A percentile compares a stretch with the other conserved stretches of the same genome.
Conservation (phyloP, 2,888 invertebrate species). For the Lingula anatina region DNA sequence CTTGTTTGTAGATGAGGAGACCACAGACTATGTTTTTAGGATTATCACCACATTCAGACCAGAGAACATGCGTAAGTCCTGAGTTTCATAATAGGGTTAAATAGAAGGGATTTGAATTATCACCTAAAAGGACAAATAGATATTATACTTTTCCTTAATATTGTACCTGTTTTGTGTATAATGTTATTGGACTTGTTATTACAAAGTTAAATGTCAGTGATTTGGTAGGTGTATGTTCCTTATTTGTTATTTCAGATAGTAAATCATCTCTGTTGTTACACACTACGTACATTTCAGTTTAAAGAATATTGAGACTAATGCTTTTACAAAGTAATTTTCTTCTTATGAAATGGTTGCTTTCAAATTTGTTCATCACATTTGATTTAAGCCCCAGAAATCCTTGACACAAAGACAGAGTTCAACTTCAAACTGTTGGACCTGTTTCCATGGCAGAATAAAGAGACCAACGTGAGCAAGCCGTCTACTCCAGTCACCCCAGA, state of each 20-base stretch:
- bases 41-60: slow-evolving; percentile 61
- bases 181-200: no score
- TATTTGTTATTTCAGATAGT: not conserved
- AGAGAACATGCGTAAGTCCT: slow-evolving; percentile 48
- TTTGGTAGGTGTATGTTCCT: not conserved
- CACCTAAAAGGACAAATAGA: no score
- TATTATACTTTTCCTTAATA: no score
- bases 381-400: slow-evolving; percentile 48
- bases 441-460: slow-evolving; percentile 25
- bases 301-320: not conserved
- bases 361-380: not conserved
- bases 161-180: no score
- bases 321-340: not conserved
- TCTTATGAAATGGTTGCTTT: not conserved
- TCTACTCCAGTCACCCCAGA: slow-evolving; percentile 25
- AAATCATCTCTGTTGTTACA: not conserved
- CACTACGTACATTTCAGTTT: not conserved
- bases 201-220: no score
- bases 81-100: no score
- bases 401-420: slow-evolving; percentile 49
- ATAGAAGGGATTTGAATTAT: no score
- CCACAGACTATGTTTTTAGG: slow-evolving; percentile 76
- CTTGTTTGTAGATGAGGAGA: slow-evolving; percentile 38
- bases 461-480: no score
- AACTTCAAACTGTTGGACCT: slow-evolving; percentile 20